A percentile compares a stretch with the other conserved stretches of the same genome.
Evolutionary conservation across 2,113 vertebrate genomes (phyloP).

Genomic region (Pseudorhombus dupliciocellatus): DNA sequence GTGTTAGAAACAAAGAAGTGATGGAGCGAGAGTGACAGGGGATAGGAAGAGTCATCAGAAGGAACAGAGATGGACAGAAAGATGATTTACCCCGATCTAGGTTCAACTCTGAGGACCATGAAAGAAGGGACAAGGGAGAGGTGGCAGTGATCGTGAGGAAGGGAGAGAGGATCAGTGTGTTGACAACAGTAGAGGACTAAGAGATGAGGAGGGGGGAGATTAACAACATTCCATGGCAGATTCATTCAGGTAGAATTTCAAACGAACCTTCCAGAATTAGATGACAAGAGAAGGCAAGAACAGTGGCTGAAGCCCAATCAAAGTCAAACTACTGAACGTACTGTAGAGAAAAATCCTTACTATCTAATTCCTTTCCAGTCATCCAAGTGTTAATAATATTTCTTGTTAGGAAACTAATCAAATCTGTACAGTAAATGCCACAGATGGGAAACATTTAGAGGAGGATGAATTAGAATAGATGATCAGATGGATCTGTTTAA

Average conservation of each 20-base stretch:
- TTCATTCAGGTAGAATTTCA: conserved; percentile 53
- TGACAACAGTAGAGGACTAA: conserved; percentile 79
- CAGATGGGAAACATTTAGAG: conserved; percentile 31
- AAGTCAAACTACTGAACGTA: conserved; percentile 47
- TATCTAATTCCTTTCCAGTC: conserved; percentile 38
- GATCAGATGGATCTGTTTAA: conserved; percentile 6
- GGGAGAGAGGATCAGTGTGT: conserved; percentile 80
- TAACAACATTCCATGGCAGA: conserved; percentile 76
- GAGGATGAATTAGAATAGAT: conserved; percentile 39
- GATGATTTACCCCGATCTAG: conserved; percentile 90
- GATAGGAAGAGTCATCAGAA: conserved; percentile 41
- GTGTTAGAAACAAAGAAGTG: conserved; percentile 52
- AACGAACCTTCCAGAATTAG: conserved; percentile 66
- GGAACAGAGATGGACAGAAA: conserved; percentile 70
- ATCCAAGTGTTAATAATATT: conserved; percentile 58
- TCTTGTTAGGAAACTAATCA: conserved; percentile 61
- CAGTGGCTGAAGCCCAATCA: conserved; percentile 41
- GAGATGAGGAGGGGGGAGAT: conserved; percentile 78
- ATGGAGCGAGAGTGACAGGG: conserved; percentile 54
- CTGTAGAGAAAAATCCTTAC: conserved; percentile 26
- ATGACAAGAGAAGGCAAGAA: conserved; percentile 32
- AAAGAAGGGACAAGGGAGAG: conserved; percentile 78
- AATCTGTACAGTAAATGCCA: conserved; percentile 34
- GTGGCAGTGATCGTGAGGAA: conserved; percentile 76
- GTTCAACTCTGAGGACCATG: conserved; percentile 92